A percentile compares a stretch with the other conserved stretches of the same genome.
These are phyloP conservation scores for Nemurella pictetii DNA, from an alignment of 2,888 invertebrate species.

Conservation along the genomic window DNA sequence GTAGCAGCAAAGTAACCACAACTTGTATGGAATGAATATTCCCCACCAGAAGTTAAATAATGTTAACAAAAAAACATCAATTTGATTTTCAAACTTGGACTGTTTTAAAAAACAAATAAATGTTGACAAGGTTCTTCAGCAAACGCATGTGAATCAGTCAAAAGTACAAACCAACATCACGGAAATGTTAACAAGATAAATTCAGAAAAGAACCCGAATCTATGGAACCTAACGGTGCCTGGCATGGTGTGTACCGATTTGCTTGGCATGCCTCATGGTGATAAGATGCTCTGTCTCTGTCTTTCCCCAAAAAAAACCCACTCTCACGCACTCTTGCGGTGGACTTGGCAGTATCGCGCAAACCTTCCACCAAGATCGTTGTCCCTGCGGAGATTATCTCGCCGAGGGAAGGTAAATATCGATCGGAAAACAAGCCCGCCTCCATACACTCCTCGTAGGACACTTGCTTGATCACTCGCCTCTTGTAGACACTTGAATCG, in stretches of 20 bases:
- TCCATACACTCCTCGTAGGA: neutral
- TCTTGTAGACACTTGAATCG: neutral
- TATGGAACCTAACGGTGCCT: no score
- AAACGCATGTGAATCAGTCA: no score
- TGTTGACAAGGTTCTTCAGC: no score
- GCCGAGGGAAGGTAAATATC: constrained; percentile 37
- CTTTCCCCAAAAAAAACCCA: constrained; percentile 11
- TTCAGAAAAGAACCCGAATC: neutral
- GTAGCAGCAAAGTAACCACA: neutral
- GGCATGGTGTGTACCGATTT: constrained; percentile 37
- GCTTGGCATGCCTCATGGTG: constrained; percentile 23
- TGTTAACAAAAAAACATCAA: no score
- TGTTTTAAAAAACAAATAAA: no score
- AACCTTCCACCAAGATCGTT: constrained; percentile 43
- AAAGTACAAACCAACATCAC: neutral
- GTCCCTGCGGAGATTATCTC: constrained; percentile 38
- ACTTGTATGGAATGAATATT: neutral
- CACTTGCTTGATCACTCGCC: neutral
- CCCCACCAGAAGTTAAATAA: neutral
- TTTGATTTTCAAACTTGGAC: no score
- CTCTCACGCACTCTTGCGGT: constrained; percentile 34
- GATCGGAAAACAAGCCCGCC: neutral
- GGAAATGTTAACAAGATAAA: neutral
- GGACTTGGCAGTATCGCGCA: constrained; percentile 43
- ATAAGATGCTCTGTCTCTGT: constrained; percentile 26